phyloP scores from a whole-genome alignment of 2,888 invertebrate species.

The Hyalella azteca region DNA sequence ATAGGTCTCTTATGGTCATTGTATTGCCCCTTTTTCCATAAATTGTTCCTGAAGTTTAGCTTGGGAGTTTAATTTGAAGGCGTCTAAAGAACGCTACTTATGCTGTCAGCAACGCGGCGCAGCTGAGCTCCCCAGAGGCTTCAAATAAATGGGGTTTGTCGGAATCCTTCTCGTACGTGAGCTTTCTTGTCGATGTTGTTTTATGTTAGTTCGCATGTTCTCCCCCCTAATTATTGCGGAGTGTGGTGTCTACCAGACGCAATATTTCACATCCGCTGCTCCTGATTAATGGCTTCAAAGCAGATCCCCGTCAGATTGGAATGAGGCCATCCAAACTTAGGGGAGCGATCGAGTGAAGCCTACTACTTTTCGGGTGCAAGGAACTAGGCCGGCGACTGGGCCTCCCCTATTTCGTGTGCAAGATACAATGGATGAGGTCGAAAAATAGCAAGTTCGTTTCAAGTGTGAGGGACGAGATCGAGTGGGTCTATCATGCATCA shows the following conservation, averaged over 20 bases:
- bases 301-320: conserved; percentile 37
- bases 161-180: conserved; percentile 24
- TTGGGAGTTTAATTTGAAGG: no score
- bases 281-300: conserved; percentile 37
- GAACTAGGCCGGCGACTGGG: no score
- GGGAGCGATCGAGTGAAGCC: neutral
- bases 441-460: no score
- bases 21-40: no score
- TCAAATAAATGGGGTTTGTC: neutral
- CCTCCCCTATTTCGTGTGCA: neutral
- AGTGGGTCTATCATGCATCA: no score
- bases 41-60: no score
- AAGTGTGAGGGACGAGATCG: no score
- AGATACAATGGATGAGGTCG: no score
- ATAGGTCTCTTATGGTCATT: no score
- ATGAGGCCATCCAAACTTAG: conserved; percentile 36
- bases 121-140: neutral
- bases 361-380: neutral
- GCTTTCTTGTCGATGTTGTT: conserved; percentile 30
- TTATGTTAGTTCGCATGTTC: neutral
- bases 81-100: neutral
- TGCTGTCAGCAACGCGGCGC: conserved; percentile 2
- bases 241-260: conserved; percentile 25
- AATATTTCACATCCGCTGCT: conserved; percentile 35
- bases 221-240: conserved; percentile 32